Conservation (phyloP, 2,797 vertebrate genomes). For the Aldrovandia affinis region DNA sequence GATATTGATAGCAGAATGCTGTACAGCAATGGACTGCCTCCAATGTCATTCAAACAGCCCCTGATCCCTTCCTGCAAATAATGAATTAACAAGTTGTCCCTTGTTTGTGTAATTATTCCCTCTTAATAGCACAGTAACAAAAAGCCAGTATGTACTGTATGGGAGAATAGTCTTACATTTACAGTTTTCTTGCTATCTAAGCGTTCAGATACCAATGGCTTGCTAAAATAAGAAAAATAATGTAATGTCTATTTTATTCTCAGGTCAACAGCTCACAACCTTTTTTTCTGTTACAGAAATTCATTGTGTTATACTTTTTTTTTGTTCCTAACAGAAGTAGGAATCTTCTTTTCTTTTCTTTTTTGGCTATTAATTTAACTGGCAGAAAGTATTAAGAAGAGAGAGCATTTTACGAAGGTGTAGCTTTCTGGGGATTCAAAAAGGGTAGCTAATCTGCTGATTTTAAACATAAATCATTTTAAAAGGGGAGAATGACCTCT, state of each 20-base stretch:
- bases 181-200: constrained; percentile 94
- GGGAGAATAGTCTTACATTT: constrained; percentile 96
- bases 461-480: constrained; percentile 66
- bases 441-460: constrained; percentile 79
- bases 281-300: constrained; percentile 81
- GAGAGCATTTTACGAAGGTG: constrained; percentile 79
- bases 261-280: constrained; percentile 95
- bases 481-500: constrained; percentile 75
- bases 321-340: constrained; percentile 65
- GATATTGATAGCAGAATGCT: constrained; percentile 74
- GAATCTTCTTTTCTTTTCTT: constrained; percentile 51
- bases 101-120: constrained; percentile 67
- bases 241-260: constrained; percentile 99
- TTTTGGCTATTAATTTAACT: constrained; percentile 73
- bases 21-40: constrained; percentile 70
- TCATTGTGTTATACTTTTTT: constrained; percentile 57
- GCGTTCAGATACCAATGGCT: constrained; percentile 95
- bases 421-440: constrained; percentile 79
- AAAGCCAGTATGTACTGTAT: constrained; percentile 96
- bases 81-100: constrained; percentile 70
- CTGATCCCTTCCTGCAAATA: constrained; percentile 66
- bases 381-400: constrained; percentile 86
- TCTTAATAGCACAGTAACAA: constrained; percentile 88
- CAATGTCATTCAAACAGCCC: constrained; percentile 59
- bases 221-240: constrained; percentile 96